Evolutionary conservation across 2,888 invertebrate genomes (phyloP).

Genomic region (Epinotia demarniana): DNA sequence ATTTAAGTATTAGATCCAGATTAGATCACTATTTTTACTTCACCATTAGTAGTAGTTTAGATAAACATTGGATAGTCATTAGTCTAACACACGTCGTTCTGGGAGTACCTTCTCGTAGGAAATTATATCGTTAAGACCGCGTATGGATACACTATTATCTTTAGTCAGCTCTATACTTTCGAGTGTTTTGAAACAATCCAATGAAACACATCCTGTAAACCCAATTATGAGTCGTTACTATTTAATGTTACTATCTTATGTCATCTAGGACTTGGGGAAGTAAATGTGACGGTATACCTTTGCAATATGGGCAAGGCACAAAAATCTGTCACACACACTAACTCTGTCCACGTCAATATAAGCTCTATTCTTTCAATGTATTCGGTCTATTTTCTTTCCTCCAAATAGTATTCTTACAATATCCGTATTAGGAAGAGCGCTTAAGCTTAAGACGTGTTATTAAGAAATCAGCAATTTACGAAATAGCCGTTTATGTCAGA

Average conservation of each 20-base stretch:
- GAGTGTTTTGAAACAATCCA: neutral
- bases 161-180: no score
- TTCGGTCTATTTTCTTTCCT: slow-evolving; percentile 2
- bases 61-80: neutral
- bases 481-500: slow-evolving; percentile 36
- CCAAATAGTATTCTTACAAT: neutral
- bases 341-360: neutral
- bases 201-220: neutral
- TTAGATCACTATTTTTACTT: neutral
- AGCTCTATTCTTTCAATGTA: neutral
- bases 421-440: slow-evolving; percentile 28
- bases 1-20: neutral
- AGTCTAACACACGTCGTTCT: neutral
- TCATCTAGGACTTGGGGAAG: slow-evolving; percentile 28
- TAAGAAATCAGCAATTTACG: slow-evolving; percentile 38
- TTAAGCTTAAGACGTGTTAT: slow-evolving; percentile 31
- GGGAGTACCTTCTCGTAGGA: neutral
- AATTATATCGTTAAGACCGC: neutral
- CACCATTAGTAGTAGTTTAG: neutral
- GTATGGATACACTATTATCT: neutral
- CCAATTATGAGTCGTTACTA: neutral
- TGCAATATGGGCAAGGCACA: slow-evolving; percentile 3
- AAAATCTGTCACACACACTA: slow-evolving; percentile 8
- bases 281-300: neutral
- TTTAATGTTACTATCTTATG: slow-evolving; percentile 19